Evolutionary conservation across 2,888 invertebrate species (phyloP).

Genomic region (Tupiocoris notatus): DNA sequence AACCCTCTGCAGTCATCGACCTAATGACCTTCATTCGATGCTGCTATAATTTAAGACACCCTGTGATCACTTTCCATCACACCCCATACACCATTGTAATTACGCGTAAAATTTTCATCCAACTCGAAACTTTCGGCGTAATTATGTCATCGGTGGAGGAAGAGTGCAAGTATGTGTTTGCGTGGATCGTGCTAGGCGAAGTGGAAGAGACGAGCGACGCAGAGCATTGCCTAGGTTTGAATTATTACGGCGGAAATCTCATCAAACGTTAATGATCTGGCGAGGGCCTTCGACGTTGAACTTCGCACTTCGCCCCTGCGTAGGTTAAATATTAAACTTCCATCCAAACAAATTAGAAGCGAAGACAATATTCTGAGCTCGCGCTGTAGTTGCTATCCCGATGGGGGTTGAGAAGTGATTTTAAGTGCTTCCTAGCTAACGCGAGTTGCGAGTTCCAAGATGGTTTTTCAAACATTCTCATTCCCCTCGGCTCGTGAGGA

Average conservation of each 20-base stretch:
- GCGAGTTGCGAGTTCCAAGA: background rate
- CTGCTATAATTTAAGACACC: background rate
- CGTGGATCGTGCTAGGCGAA: background rate
- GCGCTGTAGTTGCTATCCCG: background rate
- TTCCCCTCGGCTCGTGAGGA: background rate
- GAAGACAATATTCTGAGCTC: background rate
- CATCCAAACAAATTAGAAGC: slow-evolving; percentile 17
- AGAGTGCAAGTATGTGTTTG: background rate
- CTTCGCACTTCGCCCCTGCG: slow-evolving; percentile 19
- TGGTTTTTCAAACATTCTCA: background rate
- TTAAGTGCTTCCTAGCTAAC: background rate
- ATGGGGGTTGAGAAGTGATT: background rate
- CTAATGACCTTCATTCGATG: too few relatives aligned
- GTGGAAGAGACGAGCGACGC: background rate
- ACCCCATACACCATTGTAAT: background rate
- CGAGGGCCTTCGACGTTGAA: slow-evolving; percentile 1
- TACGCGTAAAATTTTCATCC: background rate
- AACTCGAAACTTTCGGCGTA: background rate
- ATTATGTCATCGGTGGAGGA: background rate
- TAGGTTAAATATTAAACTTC: slow-evolving; percentile 24
- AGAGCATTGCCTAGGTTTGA: background rate
- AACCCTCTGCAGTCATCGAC: too few relatives aligned
- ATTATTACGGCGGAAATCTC: slow-evolving; percentile 29
- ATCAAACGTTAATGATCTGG: slow-evolving; percentile 29
- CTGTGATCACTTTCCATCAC: background rate